These are phyloP conservation scores for Corticium candelabrum DNA, from an alignment of 37 sponge, comb jelly and placozoan species.

Conservation along the genomic window DNA sequence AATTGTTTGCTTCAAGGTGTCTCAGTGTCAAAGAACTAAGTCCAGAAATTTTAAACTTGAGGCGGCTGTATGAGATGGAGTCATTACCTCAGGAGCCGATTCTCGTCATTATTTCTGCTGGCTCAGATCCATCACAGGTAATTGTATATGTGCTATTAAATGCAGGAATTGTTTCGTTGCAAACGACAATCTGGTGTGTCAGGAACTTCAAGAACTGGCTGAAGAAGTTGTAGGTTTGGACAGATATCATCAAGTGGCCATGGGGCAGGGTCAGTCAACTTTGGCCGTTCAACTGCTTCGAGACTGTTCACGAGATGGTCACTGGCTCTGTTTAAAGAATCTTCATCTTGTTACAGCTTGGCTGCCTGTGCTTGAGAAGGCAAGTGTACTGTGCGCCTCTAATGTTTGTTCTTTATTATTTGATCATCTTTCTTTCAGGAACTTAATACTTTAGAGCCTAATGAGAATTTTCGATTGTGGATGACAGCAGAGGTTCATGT, in stretches of 20 bases:
- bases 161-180: no score
- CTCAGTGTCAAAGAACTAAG: slow-evolving; percentile 63
- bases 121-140: slow-evolving; percentile 93
- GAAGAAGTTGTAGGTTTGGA: slow-evolving; percentile 57
- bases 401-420: not conserved
- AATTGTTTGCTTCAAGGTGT: slow-evolving; percentile 54
- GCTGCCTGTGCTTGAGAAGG: slow-evolving; percentile 86
- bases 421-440: slow-evolving; percentile 17
- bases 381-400: not conserved
- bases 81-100: slow-evolving; percentile 58
- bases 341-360: slow-evolving; percentile 85
- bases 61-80: slow-evolving; percentile 55
- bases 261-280: slow-evolving; percentile 93
- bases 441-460: slow-evolving; percentile 66
- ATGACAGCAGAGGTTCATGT: slow-evolving; percentile 90
- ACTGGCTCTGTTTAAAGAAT: slow-evolving; percentile 97
- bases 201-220: slow-evolving; percentile 91
- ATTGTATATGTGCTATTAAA: no score
- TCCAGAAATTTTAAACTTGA: slow-evolving; percentile 63
- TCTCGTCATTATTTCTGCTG: slow-evolving; percentile 87
- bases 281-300: slow-evolving; percentile 63
- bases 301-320: slow-evolving; percentile 74
- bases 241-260: slow-evolving; percentile 86
- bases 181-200: no score
- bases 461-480: slow-evolving; percentile 77